Evolutionary conservation across 23 tunicate genomes (phyloP), one percentile per base, ranked within the genome.

Genomic region (Halocynthia roretzi): DNA sequence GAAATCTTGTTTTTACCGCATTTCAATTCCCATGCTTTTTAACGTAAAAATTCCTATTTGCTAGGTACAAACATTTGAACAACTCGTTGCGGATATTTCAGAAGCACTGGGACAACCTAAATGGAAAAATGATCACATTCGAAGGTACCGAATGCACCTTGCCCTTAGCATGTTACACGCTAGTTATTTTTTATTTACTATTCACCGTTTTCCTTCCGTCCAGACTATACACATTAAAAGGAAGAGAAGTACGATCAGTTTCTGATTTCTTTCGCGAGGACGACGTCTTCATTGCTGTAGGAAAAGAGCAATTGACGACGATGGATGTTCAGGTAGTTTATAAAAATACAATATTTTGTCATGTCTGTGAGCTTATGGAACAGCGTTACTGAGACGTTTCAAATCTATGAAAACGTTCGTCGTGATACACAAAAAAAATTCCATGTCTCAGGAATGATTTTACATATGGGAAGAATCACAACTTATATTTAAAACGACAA

Each of bases 201-300:
- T 49, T 12, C 64, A 72, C 17, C 62, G 10, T 72, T 14, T n/a
- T 0, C 62, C 17, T 68, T 8, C 17, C 5, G 65, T 8, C 12
- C 85, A 87, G 98, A 70, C 76, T 93, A 62, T 93, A 76, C 80
- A 93, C 98, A n/a, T 61, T 93, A 55, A 93, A 87, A 81, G 98
- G 98, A 6, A 72, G 93, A 15, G 94, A 94, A 61, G 86, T 94
- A 50, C 79, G 81, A 17, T 85, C 94, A 6, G 89, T 94, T 12
- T 84, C 94, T 50, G 91, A 87, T 67, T 94, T 94, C 76, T 94
- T 94, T 75, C 80, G 90, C 8, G 99, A 94, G 81, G 95, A 94
- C 77, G 99, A 94, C 75, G 87, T 86, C 61, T 94, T 94, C 75
- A 94, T 94, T 44, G 99, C 91, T 22, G 98, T 93, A 10, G 94